These are phyloP conservation scores for Calephelis perditalis DNA, from an alignment of 2,888 invertebrate genomes.

Conservation along the genomic window DNA sequence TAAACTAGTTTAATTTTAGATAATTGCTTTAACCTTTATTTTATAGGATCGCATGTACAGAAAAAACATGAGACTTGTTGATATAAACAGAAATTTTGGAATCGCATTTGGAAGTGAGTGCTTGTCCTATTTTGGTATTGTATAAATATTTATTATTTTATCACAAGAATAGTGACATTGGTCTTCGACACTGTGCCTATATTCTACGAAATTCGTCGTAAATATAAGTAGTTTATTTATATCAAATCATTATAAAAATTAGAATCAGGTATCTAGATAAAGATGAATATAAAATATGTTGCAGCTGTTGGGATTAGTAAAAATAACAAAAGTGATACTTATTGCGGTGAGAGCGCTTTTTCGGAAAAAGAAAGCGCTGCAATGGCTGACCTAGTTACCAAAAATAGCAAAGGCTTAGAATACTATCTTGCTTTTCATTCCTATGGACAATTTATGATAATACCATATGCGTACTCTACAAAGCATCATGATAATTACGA, in stretches of 20 bases:
- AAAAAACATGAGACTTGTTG: slow-evolving; percentile 76
- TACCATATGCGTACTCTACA: slow-evolving; percentile 70
- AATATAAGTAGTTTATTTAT: too few relatives aligned
- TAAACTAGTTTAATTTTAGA: too few relatives aligned
- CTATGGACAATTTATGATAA: slow-evolving; percentile 79
- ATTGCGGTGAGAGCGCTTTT: slow-evolving; percentile 64
- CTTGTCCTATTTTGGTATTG: too few relatives aligned
- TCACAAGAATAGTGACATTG: too few relatives aligned
- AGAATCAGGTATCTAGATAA: slow-evolving; percentile 82
- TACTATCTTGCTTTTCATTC: slow-evolving; percentile 81
- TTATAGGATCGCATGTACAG: slow-evolving; percentile 78
- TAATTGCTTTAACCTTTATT: background rate
- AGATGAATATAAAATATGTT: slow-evolving; percentile 62
- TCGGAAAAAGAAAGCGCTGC: slow-evolving; percentile 71
- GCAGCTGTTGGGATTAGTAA: background rate
- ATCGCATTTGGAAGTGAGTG: slow-evolving; percentile 62
- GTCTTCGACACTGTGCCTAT: too few relatives aligned
- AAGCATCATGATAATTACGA: slow-evolving; percentile 54
- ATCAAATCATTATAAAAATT: slow-evolving; percentile 42
- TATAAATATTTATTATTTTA: too few relatives aligned
- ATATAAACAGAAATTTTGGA: slow-evolving; percentile 81
- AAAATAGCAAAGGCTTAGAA: slow-evolving; percentile 46
- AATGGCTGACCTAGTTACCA: slow-evolving; percentile 51
- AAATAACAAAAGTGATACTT: slow-evolving; percentile 35
- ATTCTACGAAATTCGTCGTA: too few relatives aligned